phyloP scores from a whole-genome alignment of 2,797 vertebrate species.

The Aselliscus stoliczkanus region DNA sequence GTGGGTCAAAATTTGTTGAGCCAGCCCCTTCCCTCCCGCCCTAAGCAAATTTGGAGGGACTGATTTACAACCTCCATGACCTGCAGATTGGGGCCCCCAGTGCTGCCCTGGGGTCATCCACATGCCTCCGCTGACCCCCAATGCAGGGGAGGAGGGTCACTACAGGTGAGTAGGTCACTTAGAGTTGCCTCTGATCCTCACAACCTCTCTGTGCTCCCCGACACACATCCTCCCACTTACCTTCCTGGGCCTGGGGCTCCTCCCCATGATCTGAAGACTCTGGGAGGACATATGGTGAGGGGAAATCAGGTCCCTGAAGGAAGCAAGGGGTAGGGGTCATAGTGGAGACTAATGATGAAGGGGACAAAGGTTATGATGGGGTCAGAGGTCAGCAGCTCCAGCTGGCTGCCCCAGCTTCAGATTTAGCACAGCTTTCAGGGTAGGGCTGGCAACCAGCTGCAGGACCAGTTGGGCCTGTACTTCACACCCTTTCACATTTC shows the following conservation, averaged over 20 bases:
- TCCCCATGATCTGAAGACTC: slow-evolving; percentile 34
- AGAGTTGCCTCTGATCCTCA: background rate
- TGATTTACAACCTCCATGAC: background rate
- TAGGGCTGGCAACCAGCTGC: background rate
- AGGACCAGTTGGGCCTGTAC: slow-evolving; percentile 27
- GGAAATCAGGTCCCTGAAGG: slow-evolving; percentile 35
- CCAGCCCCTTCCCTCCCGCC: background rate
- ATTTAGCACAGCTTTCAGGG: background rate
- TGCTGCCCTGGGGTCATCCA: background rate
- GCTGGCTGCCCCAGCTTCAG: background rate
- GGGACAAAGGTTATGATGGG: background rate
- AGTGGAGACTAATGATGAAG: background rate
- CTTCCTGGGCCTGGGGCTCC: slow-evolving; percentile 12
- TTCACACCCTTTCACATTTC: background rate
- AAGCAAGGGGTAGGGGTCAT: background rate
- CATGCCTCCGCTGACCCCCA: background rate
- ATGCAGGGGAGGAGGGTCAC: background rate
- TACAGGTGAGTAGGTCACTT: background rate
- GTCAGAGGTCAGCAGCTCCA: slow-evolving; percentile 16
- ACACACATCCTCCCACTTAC: background rate
- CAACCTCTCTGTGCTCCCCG: background rate
- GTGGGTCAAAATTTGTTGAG: background rate
- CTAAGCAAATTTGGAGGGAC: background rate
- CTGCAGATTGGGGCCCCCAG: background rate
- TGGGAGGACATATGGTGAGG: background rate